Conservation (phyloP, 2,888 invertebrate species). For the Drosophila dives region DNA sequence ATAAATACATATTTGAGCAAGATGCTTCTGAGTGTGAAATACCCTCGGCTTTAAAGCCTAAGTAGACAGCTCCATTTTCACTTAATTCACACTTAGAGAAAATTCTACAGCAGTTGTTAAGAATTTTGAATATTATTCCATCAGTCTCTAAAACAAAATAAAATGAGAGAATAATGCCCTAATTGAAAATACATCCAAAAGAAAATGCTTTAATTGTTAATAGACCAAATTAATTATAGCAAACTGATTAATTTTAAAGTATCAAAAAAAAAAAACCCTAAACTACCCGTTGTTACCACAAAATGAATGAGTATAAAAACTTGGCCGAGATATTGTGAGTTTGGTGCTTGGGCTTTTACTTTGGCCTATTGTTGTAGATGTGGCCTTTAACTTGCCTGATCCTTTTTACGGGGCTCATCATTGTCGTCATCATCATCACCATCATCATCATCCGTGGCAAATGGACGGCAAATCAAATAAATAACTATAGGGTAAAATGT, state of each 20-base stretch:
- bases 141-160: not conserved
- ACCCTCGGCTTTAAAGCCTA: conserved; percentile 17
- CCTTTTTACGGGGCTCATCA: conserved; percentile 73
- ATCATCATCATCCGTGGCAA: conserved; percentile 44
- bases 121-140: not conserved
- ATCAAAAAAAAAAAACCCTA: not conserved
- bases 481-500: conserved; percentile 74
- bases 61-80: not conserved
- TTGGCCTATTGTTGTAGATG: conserved; percentile 46
- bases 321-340: conserved; percentile 25
- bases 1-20: conserved; percentile 20
- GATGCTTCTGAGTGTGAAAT: conserved; percentile 11
- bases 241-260: not conserved
- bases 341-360: conserved; percentile 12
- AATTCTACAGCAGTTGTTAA: not conserved
- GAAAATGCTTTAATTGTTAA: not conserved
- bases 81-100: no score
- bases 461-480: conserved; percentile 72
- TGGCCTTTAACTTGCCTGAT: conserved; percentile 58
- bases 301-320: conserved; percentile 32
- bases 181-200: not conserved
- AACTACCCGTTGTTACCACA: not conserved
- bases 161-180: not conserved
- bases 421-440: conserved; percentile 41
- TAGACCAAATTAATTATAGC: not conserved